A percentile compares a stretch with the other conserved stretches of the same genome.
Evolutionary conservation across 2,888 invertebrate species (phyloP).

Genomic region (Parnassius smintheus): DNA sequence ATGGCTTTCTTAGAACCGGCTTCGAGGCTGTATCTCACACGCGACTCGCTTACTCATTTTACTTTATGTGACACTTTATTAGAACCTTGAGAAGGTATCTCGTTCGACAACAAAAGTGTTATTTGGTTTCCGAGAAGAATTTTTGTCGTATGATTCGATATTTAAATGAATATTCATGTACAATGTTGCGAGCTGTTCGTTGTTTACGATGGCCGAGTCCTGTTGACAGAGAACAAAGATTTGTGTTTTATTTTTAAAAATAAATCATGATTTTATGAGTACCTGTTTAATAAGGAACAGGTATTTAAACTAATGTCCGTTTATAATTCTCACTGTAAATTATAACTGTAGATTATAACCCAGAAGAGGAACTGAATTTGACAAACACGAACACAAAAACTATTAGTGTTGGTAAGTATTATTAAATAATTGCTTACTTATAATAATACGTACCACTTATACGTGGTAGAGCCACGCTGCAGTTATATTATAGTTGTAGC

Average conservation of each 20-base stretch:
- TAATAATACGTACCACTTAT: too few species aligned
- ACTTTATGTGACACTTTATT: conserved; percentile 77
- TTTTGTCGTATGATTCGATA: conserved; percentile 55
- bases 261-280: conserved; percentile 12
- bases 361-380: too few species aligned
- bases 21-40: conserved; percentile 35
- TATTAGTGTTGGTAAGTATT: too few species aligned
- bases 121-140: conserved; percentile 68
- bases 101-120: conserved; percentile 51
- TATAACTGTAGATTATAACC: too few species aligned
- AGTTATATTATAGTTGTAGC: too few species aligned
- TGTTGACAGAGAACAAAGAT: conserved; percentile 33
- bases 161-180: conserved; percentile 53
- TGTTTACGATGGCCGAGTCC: conserved; percentile 39
- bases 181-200: conserved; percentile 44
- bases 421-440: too few species aligned
- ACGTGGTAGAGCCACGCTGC: too few species aligned
- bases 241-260: conserved; percentile 2
- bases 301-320: too few species aligned
- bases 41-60: conserved; percentile 45
- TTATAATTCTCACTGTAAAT: too few species aligned
- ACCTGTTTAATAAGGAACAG: not conserved
- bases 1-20: conserved; percentile 48
- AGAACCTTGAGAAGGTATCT: conserved; percentile 49
- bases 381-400: too few species aligned